Conservation (phyloP, 2,888 invertebrate species). For the Meganola albula region DNA sequence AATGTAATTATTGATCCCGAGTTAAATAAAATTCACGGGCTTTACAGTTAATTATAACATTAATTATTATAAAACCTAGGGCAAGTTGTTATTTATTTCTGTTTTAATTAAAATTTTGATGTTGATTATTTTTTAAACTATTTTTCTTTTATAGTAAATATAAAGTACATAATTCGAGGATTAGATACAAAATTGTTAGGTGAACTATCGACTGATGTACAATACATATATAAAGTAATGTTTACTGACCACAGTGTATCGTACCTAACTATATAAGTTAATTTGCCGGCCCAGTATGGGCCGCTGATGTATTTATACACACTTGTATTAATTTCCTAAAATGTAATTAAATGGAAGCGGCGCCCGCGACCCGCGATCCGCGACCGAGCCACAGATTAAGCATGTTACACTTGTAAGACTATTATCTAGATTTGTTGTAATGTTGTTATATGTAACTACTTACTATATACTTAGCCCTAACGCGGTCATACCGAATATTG, state of each 20-base stretch:
- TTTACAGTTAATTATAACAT: conserved; percentile 76
- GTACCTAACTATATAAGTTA: conserved; percentile 70
- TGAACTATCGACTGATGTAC: conserved; percentile 76
- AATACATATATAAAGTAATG: conserved; percentile 70
- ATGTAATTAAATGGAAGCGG: conserved; percentile 71
- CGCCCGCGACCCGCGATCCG: too few relatives aligned
- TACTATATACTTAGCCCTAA: conserved; percentile 66
- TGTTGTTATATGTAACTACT: conserved; percentile 59
- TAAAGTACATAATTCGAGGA: conserved; percentile 73
- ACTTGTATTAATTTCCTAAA: conserved; percentile 72
- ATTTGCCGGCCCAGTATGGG: conserved; percentile 49
- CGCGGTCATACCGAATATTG: conserved; percentile 32
- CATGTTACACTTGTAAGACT: conserved; percentile 74
- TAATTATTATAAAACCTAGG: conserved; percentile 75
- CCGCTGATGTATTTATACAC: conserved; percentile 63
- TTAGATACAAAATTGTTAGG: conserved; percentile 76
- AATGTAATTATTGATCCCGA: conserved; percentile 71
- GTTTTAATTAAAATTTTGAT: conserved; percentile 65
- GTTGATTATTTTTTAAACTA: conserved; percentile 75
- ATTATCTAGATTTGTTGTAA: conserved; percentile 75
- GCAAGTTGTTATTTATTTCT: conserved; percentile 82
- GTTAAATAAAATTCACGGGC: conserved; percentile 75
- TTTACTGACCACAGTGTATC: conserved; percentile 73
- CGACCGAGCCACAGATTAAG: conserved; percentile 63
- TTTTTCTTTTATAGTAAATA: conserved; percentile 64